phyloP scores from a whole-genome alignment of 2,797 vertebrate genomes.

The Falco novaeseelandiae region DNA sequence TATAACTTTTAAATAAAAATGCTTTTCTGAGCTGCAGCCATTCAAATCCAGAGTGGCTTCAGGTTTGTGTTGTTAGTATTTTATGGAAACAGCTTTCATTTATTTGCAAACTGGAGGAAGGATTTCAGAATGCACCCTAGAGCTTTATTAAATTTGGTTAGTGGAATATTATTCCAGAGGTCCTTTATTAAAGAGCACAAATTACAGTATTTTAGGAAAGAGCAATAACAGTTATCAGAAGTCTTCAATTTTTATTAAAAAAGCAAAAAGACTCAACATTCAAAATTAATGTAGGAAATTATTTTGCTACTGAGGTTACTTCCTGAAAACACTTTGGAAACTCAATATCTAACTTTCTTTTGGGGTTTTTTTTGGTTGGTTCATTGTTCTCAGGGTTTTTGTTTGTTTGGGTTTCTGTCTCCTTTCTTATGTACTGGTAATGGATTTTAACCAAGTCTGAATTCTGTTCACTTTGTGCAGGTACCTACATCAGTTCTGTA shows the following conservation, averaged over 20 bases:
- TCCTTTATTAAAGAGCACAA: conserved; percentile 27
- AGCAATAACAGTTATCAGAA: background rate
- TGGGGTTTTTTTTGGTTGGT: fast-evolving
- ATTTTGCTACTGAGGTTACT: background rate
- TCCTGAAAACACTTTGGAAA: background rate
- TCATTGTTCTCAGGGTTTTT: fast-evolving
- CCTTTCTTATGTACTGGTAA: background rate
- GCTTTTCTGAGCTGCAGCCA: background rate
- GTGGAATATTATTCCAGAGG: conserved; percentile 7
- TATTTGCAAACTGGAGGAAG: background rate
- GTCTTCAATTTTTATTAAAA: conserved; percentile 6
- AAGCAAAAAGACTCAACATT: background rate
- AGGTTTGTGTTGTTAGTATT: background rate
- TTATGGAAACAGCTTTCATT: background rate
- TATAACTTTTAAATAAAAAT: background rate
- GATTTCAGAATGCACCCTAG: background rate
- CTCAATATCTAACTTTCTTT: background rate
- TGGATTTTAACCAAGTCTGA: background rate
- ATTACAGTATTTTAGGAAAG: background rate
- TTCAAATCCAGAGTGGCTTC: background rate
- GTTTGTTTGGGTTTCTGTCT: background rate
- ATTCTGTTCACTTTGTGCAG: background rate
- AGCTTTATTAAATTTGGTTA: conserved; percentile 57
- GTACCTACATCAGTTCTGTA: background rate
- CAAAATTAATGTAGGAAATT: background rate